Conservation (phyloP, 2,797 vertebrate species). For the Diplodus sargus region DNA sequence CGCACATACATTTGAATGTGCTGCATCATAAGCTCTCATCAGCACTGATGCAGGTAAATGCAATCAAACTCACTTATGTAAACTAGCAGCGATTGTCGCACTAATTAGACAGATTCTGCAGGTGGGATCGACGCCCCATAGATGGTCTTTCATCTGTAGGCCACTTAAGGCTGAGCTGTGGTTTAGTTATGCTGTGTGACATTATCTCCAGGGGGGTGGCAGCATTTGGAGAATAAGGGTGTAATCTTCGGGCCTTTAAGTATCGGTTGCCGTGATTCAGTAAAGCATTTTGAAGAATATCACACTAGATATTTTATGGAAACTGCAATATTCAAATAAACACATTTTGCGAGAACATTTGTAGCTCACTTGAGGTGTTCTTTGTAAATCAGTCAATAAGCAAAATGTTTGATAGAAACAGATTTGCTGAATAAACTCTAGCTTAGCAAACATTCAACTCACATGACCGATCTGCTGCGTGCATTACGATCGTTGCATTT, state of each 20-base stretch:
- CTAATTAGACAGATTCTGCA: conserved; percentile 40
- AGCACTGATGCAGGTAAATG: neutral
- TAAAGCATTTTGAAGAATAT: too few relatives aligned
- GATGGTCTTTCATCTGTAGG: neutral
- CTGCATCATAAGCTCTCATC: neutral
- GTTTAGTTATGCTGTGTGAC: conserved; percentile 12
- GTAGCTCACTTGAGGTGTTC: too few relatives aligned
- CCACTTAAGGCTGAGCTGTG: conserved; percentile 32
- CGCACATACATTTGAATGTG: neutral
- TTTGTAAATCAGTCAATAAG: too few relatives aligned
- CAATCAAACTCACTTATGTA: neutral
- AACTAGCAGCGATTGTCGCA: neutral
- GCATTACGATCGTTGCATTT: too few relatives aligned
- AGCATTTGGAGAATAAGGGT: conserved; percentile 12
- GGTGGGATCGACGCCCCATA: conserved; percentile 17
- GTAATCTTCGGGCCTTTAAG: conserved; percentile 21
- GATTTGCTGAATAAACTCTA: too few relatives aligned
- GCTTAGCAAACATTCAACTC: too few relatives aligned
- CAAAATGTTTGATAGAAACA: too few relatives aligned
- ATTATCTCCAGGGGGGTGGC: conserved; percentile 12
- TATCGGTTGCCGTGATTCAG: neutral
- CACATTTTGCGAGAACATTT: too few relatives aligned
- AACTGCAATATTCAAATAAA: too few relatives aligned
- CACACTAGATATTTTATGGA: too few relatives aligned
- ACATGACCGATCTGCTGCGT: too few relatives aligned